Evolutionary conservation across 92 coral and sea anemone species (phyloP).

Genomic region (Ricordea florida): DNA sequence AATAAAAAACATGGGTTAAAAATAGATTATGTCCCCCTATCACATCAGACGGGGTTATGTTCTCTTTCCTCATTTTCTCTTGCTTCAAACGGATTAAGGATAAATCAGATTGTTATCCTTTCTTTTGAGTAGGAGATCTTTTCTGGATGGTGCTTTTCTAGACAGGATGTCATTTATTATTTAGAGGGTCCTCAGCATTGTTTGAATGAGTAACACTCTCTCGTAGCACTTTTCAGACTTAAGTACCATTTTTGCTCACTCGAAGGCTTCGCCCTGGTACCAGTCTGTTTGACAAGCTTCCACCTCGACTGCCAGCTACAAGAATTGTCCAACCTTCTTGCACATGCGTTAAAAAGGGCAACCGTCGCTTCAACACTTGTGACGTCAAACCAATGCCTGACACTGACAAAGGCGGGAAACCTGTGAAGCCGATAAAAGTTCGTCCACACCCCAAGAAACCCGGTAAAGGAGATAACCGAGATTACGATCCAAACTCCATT

Average conservation of each 20-base stretch:
- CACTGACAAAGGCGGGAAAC: constrained; percentile 62
- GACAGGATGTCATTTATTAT: no score
- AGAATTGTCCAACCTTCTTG: constrained; percentile 66
- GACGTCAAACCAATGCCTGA: constrained; percentile 82
- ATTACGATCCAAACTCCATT: constrained; percentile 71
- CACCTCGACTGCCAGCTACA: constrained; percentile 48
- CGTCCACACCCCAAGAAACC: constrained; percentile 70
- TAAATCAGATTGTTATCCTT: no score
- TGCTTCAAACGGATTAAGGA: no score
- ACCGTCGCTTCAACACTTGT: constrained; percentile 73
- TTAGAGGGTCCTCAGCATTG: no score
- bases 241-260: not conserved
- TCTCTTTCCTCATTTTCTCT: no score
- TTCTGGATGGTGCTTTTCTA: no score
- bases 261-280: constrained; percentile 73
- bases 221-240: not conserved
- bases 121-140: no score
- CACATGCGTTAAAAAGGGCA: constrained; percentile 67
- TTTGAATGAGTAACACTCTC: no score
- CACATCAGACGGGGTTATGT: no score
- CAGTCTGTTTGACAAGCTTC: constrained; percentile 68
- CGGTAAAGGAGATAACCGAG: constrained; percentile 57
- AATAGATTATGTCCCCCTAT: no score
- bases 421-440: constrained; percentile 70
- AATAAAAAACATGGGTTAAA: no score